Evolutionary conservation across 2,888 invertebrate genomes (phyloP).

Genomic region (Drosophila fungiperda): DNA sequence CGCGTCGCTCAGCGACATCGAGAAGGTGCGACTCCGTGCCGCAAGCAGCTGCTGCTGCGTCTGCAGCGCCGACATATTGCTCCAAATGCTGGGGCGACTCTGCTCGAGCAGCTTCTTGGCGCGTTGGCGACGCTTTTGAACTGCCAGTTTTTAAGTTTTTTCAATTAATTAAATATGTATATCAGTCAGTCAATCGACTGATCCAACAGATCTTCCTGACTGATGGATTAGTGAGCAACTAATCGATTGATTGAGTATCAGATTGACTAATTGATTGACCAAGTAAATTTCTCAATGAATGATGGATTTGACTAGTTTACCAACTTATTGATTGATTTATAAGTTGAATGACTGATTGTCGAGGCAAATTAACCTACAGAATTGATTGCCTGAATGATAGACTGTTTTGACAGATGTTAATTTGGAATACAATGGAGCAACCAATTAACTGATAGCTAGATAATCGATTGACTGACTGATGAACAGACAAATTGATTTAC

Average conservation of each 20-base stretch:
- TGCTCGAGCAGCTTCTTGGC: conserved; percentile 90
- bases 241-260: background rate
- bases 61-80: conserved; percentile 94
- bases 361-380: background rate
- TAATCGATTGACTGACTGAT: background rate
- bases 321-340: background rate
- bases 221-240: background rate
- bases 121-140: conserved; percentile 88
- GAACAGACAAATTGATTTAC: background rate
- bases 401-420: background rate
- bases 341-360: background rate
- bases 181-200: too few species aligned
- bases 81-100: conserved; percentile 87
- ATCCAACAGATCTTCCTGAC: background rate
- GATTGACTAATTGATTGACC: background rate
- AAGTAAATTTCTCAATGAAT: background rate
- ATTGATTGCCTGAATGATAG: background rate
- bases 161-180: background rate
- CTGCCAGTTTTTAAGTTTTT: conserved; percentile 83
- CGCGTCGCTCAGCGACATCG: conserved; percentile 92
- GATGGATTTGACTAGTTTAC: background rate
- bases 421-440: too few species aligned
- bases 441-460: too few species aligned
- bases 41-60: conserved; percentile 87
- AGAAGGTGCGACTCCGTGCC: conserved; percentile 89